These are phyloP conservation scores for Drosophila nasuta DNA, from an alignment of 1,140 invertebrate genomes.

Conservation along the genomic window DNA sequence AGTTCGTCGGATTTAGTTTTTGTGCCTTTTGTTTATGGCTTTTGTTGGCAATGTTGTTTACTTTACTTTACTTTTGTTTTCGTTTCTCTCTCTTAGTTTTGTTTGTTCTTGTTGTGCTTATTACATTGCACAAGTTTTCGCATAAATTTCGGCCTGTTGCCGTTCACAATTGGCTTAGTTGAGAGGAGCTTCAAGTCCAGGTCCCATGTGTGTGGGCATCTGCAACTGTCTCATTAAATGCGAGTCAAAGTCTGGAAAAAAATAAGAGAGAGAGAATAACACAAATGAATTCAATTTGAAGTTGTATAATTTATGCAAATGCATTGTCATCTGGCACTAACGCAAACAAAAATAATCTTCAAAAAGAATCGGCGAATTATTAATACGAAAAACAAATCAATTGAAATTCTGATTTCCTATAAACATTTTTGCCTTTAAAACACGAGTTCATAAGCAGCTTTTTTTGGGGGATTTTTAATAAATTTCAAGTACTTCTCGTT, in stretches of 20 bases:
- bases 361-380: constrained; percentile 6
- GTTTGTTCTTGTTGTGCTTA: constrained; percentile 64
- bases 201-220: constrained; percentile 67
- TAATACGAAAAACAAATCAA: not conserved
- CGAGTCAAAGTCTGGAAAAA: constrained; percentile 59
- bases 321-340: not conserved
- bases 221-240: constrained; percentile 71
- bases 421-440: not conserved
- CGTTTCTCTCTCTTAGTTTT: constrained; percentile 43
- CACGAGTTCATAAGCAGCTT: no score
- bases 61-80: constrained; percentile 53
- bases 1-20: constrained; percentile 45
- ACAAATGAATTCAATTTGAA: constrained; percentile 58
- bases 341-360: constrained; percentile 11
- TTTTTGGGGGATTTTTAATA: not conserved
- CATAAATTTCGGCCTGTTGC: constrained; percentile 78
- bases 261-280: constrained; percentile 11
- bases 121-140: constrained; percentile 75
- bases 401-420: not conserved
- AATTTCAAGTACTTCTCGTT: not conserved
- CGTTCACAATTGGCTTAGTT: constrained; percentile 69
- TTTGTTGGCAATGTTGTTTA: constrained; percentile 57
- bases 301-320: constrained; percentile 40
- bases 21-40: constrained; percentile 61
- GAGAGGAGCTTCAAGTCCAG: constrained; percentile 22